Base-by-base conservation (phyloP, 2,797 vertebrate genomes). In the Sebastes miniatus region DNA sequence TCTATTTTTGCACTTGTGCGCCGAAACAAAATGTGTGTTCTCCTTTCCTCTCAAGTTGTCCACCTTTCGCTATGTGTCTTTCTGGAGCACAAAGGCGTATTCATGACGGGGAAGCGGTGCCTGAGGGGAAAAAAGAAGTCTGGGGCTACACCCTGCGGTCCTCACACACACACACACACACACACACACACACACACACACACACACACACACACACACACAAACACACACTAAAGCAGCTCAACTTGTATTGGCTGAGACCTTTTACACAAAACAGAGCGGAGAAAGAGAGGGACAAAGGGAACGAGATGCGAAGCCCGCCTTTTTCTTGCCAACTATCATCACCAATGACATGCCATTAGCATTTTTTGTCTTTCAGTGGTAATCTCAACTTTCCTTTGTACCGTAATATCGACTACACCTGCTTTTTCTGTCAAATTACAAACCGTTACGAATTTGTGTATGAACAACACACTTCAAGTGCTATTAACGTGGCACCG, bases 21-120 rank as follows among this genome's bases (percentile, higher is more conserved):
- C 50, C 75, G 66, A 88, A 78, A 86, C 81, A 89, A 77, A 52
- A 79, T 65, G 75, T 64, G 76, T 52, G 76, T 76, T 76, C 77
- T 77, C 81, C 76, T 84, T 68, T 36, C 72, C 87, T 82, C 69
- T 80, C 62, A 64, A 74, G 79, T 84, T 88, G 88, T 87, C 84
- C 86, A 86, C 85, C 73, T 83, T 83, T 47, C 71, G 76, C 31
- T 75, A 79, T 76, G 84, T 81, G 85, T 91, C 81, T 86, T 70
- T 87, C 77, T 82, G 73, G 82, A 87, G 88, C 84, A 93, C 88
- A 92, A 92, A 92, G 91, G 65, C 74, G 62, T 78, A 93, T 93
- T 93, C 88, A 93, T 91, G 89, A 88, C 79, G 69, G 80, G 70
- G 80, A 91, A 86, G 86, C 68, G 12, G 79, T 69, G 88, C 88